Evolutionary conservation across 2,113 vertebrate species (phyloP).

Genomic region (Kryptolebias marmoratus): DNA sequence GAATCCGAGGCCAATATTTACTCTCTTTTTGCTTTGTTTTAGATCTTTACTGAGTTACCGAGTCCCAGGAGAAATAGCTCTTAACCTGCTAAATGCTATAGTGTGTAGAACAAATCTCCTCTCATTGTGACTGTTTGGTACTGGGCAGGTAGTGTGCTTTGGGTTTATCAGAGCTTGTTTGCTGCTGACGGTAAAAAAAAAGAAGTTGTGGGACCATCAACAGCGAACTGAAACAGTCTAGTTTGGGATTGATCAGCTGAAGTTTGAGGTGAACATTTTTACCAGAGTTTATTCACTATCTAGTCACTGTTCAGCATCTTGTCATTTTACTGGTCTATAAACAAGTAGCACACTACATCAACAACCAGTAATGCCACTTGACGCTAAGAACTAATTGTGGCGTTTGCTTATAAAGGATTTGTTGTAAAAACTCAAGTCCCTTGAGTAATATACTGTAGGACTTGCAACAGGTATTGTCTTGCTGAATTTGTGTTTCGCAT

Average conservation of each 20-base stretch:
- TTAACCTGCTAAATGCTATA: neutral
- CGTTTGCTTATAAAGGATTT: too few relatives aligned
- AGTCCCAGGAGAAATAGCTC: neutral
- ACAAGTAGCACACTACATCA: neutral
- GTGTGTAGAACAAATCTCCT: too few relatives aligned
- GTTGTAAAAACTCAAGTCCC: neutral
- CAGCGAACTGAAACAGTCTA: neutral
- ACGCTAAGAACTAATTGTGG: too few relatives aligned
- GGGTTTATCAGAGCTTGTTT: constrained; percentile 4
- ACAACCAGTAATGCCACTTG: neutral
- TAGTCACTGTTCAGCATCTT: too few relatives aligned
- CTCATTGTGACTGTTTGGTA: neutral
- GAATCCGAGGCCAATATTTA: neutral
- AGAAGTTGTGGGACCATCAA: neutral
- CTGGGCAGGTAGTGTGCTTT: neutral
- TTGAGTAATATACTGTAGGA: neutral
- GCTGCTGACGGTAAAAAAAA: neutral
- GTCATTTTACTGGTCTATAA: neutral
- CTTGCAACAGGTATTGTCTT: constrained; percentile 5
- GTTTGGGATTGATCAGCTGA: neutral
- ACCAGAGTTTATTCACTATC: too few relatives aligned
- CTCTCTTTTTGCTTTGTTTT: neutral
- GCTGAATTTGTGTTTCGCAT: constrained; percentile 19
- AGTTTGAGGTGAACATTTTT: neutral
- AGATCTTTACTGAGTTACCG: neutral